Conservation (phyloP, 1,140 invertebrate species). For the Brachionus manjavacas region DNA sequence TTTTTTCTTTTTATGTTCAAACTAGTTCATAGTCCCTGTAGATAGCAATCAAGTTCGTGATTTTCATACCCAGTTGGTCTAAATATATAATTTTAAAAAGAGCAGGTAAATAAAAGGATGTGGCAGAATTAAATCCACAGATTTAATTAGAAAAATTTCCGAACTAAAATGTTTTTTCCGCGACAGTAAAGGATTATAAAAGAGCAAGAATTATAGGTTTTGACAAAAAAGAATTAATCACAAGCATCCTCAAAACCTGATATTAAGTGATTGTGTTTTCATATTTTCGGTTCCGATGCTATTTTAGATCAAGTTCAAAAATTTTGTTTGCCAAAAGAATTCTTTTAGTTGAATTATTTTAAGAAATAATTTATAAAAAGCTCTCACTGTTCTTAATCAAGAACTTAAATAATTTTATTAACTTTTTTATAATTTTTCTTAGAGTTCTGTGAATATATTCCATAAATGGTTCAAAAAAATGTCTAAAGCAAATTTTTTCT, state of each 20-base stretch:
- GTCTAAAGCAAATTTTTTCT: neutral
- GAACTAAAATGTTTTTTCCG: neutral
- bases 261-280: neutral
- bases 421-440: neutral
- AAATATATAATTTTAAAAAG: neutral
- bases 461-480: neutral
- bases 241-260: neutral
- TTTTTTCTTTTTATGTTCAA: neutral
- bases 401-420: neutral
- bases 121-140: neutral
- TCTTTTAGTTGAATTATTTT: neutral
- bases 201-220: neutral
- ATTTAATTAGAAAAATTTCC: neutral
- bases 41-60: neutral
- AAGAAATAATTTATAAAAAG: neutral
- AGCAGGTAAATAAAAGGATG: neutral
- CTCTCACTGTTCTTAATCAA: neutral
- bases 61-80: neutral
- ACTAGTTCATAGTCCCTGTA: neutral
- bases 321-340: neutral
- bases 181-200: neutral
- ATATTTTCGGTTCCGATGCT: neutral
- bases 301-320: neutral
- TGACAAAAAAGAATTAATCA: neutral
- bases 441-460: neutral